A percentile compares a stretch with the other conserved stretches of the same genome.
Conservation (phyloP, 2,888 invertebrate genomes). For the Drosophila nigritarsus region DNA sequence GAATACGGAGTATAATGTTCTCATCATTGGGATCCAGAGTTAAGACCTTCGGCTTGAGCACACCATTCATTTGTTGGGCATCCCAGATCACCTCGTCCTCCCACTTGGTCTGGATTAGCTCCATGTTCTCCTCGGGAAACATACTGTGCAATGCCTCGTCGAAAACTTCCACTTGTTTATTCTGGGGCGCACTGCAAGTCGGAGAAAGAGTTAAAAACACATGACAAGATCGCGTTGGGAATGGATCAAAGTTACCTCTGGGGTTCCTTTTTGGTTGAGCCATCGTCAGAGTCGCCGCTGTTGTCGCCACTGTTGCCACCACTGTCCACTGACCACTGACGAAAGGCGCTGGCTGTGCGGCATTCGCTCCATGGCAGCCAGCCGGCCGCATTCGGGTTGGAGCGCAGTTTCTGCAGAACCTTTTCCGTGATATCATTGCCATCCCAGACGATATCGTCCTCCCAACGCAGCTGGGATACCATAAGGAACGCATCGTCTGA, state of each 20-base stretch:
- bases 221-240: neutral
- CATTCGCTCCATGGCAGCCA: slow-evolving; percentile 98
- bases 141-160: slow-evolving; percentile 99
- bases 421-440: slow-evolving; percentile 97
- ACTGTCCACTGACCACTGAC: slow-evolving; percentile 86
- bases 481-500: slow-evolving; percentile 96
- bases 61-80: slow-evolving; percentile 92
- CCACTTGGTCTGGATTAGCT: slow-evolving; percentile 97
- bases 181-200: slow-evolving; percentile 75
- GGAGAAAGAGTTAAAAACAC: neutral
- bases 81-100: slow-evolving; percentile 99
- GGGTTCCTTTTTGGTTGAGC: slow-evolving; percentile 63
- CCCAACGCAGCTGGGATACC: slow-evolving; percentile 98
- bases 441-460: slow-evolving; percentile 99
- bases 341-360: slow-evolving; percentile 88
- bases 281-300: slow-evolving; percentile 54
- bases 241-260: slow-evolving; percentile 71
- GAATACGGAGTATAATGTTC: slow-evolving; percentile 97
- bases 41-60: slow-evolving; percentile 97
- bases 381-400: slow-evolving; percentile 96
- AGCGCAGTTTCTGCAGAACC: slow-evolving; percentile 93
- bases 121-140: slow-evolving; percentile 99
- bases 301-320: slow-evolving; percentile 55
- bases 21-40: slow-evolving; percentile 99
- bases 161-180: slow-evolving; percentile 86